phyloP scores from a whole-genome alignment of 2,113 vertebrate genomes.

The Ptilorrhoa leucosticta region DNA sequence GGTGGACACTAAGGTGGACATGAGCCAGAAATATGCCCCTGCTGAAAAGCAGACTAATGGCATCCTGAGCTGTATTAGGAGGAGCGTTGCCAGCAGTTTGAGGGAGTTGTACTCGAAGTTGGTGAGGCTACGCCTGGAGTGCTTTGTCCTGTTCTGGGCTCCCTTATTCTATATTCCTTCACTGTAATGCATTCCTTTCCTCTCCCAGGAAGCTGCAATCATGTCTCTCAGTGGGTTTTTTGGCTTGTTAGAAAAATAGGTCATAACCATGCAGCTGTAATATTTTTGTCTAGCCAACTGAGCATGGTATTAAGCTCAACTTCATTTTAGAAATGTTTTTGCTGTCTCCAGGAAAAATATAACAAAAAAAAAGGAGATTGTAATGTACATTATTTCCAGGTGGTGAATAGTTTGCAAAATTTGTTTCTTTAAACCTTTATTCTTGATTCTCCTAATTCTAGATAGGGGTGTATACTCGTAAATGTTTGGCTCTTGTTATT shows the following conservation, averaged over 20 bases:
- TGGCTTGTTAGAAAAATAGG: background rate
- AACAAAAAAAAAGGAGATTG: background rate
- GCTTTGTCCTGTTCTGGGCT: background rate
- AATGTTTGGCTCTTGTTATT: background rate
- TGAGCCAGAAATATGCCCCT: background rate
- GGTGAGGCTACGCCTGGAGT: background rate
- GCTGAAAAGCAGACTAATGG: background rate
- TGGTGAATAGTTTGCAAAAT: background rate
- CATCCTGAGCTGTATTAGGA: background rate
- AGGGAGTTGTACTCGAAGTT: accelerated
- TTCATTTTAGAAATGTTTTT: background rate
- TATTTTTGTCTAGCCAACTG: background rate
- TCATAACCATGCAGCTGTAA: background rate
- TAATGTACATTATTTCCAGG: background rate
- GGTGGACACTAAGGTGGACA: background rate
- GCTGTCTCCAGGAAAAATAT: background rate
- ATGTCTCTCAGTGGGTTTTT: background rate
- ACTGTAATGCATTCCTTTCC: background rate
- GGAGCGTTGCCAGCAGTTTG: background rate
- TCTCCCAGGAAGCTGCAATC: background rate
- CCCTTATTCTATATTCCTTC: background rate
- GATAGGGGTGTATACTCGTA: background rate
- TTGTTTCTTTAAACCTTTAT: background rate
- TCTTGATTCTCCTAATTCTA: background rate
- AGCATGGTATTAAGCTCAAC: background rate